Evolutionary conservation across 2,797 vertebrate species (phyloP).

Genomic region (Cirrhinus mrigala): DNA sequence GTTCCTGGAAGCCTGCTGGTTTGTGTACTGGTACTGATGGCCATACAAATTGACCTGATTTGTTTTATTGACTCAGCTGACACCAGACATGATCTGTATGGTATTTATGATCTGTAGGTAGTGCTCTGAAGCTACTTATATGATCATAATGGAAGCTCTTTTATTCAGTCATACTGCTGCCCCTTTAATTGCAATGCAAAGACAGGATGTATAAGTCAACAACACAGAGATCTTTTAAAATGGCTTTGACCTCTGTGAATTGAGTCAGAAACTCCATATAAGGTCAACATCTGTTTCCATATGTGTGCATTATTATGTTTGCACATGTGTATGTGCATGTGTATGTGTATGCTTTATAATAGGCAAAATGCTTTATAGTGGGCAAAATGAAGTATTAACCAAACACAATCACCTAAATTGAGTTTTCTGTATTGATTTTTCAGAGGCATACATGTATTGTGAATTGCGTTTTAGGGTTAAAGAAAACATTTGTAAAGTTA

Average conservation of each 20-base stretch:
- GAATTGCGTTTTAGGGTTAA: too few species aligned
- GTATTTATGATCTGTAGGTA: not conserved
- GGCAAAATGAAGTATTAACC: too few species aligned
- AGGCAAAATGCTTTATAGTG: not conserved
- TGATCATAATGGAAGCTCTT: not conserved
- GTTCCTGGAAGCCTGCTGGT: conserved; percentile 18
- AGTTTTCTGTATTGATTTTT: not conserved
- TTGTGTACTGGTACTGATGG: conserved; percentile 29
- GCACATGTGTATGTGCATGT: not conserved
- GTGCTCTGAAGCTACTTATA: not conserved
- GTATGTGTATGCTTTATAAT: not conserved
- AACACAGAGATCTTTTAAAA: not conserved
- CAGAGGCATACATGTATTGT: too few species aligned
- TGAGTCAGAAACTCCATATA: not conserved
- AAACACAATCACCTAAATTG: too few species aligned
- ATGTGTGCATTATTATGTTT: not conserved
- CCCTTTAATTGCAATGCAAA: conserved; percentile 10
- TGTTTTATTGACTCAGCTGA: conserved; percentile 35
- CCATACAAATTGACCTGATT: conserved; percentile 28
- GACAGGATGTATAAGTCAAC: not conserved
- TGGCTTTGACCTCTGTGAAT: not conserved
- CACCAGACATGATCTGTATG: conserved; percentile 4
- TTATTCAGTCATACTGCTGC: not conserved
- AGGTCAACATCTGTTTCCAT: not conserved
- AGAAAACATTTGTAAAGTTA: not conserved